Evolutionary conservation across 2,888 invertebrate genomes (phyloP).

Genomic region (Leptopilina syphax): DNA sequence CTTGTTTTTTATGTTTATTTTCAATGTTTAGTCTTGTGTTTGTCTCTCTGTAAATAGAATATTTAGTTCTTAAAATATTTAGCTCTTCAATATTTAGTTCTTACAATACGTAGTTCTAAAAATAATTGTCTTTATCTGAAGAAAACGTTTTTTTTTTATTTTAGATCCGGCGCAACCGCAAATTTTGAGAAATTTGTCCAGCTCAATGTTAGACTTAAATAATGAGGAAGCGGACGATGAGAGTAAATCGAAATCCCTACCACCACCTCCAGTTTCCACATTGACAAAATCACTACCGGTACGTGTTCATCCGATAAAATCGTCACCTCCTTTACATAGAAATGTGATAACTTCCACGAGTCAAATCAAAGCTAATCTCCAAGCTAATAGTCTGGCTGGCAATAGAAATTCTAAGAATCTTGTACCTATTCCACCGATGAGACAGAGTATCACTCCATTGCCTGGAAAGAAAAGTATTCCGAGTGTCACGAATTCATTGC

Average conservation of each 20-base stretch:
- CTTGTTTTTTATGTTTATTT: background rate
- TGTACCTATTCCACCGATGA: slow-evolving; percentile 73
- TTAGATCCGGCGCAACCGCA: slow-evolving; percentile 78
- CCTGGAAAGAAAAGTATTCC: slow-evolving; percentile 65
- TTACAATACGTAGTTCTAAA: background rate
- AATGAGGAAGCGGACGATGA: slow-evolving; percentile 64
- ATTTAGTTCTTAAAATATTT: background rate
- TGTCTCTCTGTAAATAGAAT: background rate
- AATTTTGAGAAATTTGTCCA: slow-evolving; percentile 75
- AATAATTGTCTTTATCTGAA: background rate
- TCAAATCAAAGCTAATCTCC: slow-evolving; percentile 72
- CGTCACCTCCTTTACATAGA: slow-evolving; percentile 72
- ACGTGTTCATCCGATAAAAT: slow-evolving; percentile 73
- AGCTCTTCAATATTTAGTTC: background rate
- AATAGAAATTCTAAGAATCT: slow-evolving; percentile 69
- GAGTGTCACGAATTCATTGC: slow-evolving; percentile 54
- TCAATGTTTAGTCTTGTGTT: background rate
- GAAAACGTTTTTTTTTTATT: slow-evolving; percentile 55
- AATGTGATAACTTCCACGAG: slow-evolving; percentile 72
- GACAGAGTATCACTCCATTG: slow-evolving; percentile 71
- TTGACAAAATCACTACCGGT: slow-evolving; percentile 70
- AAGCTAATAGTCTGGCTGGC: slow-evolving; percentile 65
- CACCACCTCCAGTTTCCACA: slow-evolving; percentile 55
- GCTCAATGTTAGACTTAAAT: slow-evolving; percentile 71
- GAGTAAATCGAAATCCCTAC: slow-evolving; percentile 62